Evolutionary conservation across 2,113 vertebrate genomes (phyloP).

Genomic region (Symphodus melops): DNA sequence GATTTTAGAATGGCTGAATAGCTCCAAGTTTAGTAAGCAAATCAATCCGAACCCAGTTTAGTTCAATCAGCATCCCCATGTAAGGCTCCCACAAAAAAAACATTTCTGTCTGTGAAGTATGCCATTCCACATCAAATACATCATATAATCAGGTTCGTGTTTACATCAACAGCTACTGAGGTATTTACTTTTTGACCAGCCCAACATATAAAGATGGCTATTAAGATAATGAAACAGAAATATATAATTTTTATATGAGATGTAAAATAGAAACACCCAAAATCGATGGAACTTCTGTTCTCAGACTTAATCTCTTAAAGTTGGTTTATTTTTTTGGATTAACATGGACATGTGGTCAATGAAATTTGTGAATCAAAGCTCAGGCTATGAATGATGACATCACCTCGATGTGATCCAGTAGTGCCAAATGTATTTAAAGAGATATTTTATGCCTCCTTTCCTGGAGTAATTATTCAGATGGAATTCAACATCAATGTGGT

Average conservation of each 20-base stretch:
- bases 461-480: constrained; percentile 29
- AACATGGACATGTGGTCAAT: constrained; percentile 31
- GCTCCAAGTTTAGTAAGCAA: not conserved
- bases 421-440: constrained; percentile 68
- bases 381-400: constrained; percentile 48
- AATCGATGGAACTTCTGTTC: constrained; percentile 2
- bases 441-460: constrained; percentile 33
- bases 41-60: too few species aligned
- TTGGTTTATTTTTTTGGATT: constrained; percentile 30
- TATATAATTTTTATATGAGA: constrained; percentile 26
- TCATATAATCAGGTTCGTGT: constrained; percentile 38
- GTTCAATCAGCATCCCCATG: not conserved
- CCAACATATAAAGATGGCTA: constrained; percentile 1
- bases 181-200: not conserved
- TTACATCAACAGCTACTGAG: constrained; percentile 26
- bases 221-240: not conserved
- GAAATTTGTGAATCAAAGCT: constrained; percentile 51
- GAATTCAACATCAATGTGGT: constrained; percentile 14
- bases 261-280: constrained; percentile 6
- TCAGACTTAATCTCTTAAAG: constrained; percentile 17
- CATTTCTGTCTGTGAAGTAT: not conserved
- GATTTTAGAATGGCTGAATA: too few species aligned
- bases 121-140: constrained; percentile 1
- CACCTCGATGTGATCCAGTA: constrained; percentile 46
- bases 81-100: not conserved